These are phyloP conservation scores for Sinocyclocheilus anshuiensis DNA, from an alignment of 2,113 vertebrate species.

Conservation along the genomic window DNA sequence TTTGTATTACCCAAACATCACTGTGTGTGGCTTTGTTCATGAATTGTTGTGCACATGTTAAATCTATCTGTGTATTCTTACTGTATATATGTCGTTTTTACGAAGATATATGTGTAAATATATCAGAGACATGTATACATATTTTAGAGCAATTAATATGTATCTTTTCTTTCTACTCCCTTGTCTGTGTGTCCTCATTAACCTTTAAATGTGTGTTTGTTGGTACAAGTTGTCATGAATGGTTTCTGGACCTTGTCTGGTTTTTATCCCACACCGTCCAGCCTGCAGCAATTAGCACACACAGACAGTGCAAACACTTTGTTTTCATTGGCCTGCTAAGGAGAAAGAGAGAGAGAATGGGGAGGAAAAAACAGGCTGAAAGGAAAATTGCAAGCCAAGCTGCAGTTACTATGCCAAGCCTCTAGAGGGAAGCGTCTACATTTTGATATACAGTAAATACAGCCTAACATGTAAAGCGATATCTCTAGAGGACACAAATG, in stretches of 20 bases:
- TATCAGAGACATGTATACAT: not conserved
- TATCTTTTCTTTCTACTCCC: not conserved
- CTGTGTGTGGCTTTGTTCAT: not conserved
- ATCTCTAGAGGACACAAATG: not conserved
- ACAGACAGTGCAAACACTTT: not conserved
- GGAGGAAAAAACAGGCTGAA: no score
- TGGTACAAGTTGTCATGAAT: slow-evolving; percentile 20
- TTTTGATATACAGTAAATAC: not conserved
- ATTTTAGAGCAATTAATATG: slow-evolving; percentile 5
- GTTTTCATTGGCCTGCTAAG: not conserved
- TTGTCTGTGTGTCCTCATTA: slow-evolving; percentile 9
- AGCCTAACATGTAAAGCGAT: not conserved
- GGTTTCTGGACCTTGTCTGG: slow-evolving; percentile 23
- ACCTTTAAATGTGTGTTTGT: slow-evolving; percentile 14
- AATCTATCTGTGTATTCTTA: not conserved
- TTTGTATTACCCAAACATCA: not conserved
- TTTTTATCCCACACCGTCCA: not conserved
- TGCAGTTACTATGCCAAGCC: slow-evolving; percentile 16
- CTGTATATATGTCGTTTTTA: slow-evolving; percentile 8
- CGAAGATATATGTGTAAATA: not conserved
- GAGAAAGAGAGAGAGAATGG: not conserved
- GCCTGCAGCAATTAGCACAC: not conserved
- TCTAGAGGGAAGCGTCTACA: slow-evolving; percentile 4
- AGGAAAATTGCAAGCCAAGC: not conserved
- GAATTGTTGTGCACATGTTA: not conserved